phyloP scores from a whole-genome alignment of 2,113 vertebrate species.

The Pseudolaguvia tuberculata region DNA sequence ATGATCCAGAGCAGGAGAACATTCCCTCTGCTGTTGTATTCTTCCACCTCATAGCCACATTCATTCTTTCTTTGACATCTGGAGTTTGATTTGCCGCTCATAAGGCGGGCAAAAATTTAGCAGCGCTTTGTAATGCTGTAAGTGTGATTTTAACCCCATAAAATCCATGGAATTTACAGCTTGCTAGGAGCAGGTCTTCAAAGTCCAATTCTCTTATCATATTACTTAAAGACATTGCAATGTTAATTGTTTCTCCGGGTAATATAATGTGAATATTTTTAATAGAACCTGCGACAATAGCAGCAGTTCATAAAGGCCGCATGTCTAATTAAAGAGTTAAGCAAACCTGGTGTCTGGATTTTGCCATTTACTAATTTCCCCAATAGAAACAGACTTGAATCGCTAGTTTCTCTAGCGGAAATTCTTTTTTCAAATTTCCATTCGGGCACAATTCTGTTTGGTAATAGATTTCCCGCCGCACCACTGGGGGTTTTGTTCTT shows the following conservation, averaged over 20 bases:
- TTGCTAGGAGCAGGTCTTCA: constrained; percentile 26
- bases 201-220: constrained; percentile 10
- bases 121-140: constrained; percentile 73
- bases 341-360: neutral
- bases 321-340: neutral
- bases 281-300: too few species aligned
- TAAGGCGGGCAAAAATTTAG: constrained; percentile 43
- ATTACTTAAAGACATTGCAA: constrained; percentile 21
- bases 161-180: too few species aligned
- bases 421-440: constrained; percentile 51
- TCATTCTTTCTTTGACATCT: neutral
- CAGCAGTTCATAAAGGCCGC: neutral
- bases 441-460: constrained; percentile 30
- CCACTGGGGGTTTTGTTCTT: constrained; percentile 66
- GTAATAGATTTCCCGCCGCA: constrained; percentile 43
- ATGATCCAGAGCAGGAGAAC: neutral
- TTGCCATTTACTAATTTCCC: constrained; percentile 19
- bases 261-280: neutral
- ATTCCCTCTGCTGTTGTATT: neutral
- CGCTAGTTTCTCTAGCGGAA: constrained; percentile 49
- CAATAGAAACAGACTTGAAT: constrained; percentile 34
- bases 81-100: neutral
- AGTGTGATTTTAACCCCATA: constrained; percentile 74
- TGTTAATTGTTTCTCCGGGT: constrained; percentile 23
- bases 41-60: neutral